A percentile compares a stretch with the other conserved stretches of the same genome.
Conservation (phyloP, 2,113 vertebrate species). For the Eurypyga helias region DNA sequence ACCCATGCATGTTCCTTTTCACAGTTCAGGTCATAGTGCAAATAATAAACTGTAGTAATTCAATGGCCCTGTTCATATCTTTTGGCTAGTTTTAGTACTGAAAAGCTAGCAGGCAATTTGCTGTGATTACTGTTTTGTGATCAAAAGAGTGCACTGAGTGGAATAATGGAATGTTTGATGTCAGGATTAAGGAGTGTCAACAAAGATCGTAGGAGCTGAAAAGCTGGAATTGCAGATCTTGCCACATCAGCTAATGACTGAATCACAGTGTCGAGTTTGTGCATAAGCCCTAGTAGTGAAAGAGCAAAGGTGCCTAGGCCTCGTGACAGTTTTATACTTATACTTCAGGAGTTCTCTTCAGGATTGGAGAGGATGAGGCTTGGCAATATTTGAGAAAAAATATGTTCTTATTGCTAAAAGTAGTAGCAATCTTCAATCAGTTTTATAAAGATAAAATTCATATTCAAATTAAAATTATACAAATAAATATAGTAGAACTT, state of each 20-base stretch:
- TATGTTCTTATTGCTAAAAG: neutral
- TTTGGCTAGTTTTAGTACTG: neutral
- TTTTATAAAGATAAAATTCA: neutral
- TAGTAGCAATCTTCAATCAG: neutral
- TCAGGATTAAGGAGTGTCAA: neutral
- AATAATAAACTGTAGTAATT: neutral
- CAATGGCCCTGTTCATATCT: neutral
- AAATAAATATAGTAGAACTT: neutral
- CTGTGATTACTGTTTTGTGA: neutral
- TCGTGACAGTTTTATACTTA: neutral
- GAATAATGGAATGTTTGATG: neutral
- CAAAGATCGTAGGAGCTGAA: neutral
- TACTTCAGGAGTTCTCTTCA: neutral
- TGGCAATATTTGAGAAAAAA: neutral
- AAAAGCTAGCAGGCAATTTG: neutral
- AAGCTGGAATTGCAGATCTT: neutral
- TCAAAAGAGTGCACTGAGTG: neutral
- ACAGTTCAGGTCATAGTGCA: neutral
- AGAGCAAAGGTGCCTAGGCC: neutral
- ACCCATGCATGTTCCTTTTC: neutral
- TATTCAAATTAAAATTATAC: neutral
- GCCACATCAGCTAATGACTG: neutral
- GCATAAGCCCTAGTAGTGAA: neutral
- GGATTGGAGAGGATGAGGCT: neutral
- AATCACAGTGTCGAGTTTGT: neutral